Evolutionary conservation across 2,888 invertebrate genomes (phyloP), one percentile per base, ranked within the genome.

Genomic region (Xestia sexstrigata): DNA sequence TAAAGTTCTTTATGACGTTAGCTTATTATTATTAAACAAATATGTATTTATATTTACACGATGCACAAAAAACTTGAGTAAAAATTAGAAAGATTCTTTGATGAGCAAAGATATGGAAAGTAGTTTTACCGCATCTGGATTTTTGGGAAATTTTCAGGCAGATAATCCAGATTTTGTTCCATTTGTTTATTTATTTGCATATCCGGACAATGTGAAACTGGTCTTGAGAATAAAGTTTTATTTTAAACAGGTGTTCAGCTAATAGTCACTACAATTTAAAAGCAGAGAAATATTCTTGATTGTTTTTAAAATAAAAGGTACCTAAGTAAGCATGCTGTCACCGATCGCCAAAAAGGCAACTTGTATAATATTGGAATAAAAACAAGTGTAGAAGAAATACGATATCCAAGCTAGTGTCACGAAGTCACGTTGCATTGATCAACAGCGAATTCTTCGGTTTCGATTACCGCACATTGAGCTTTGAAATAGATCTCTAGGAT

Each of bases 341-440:
- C 20, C 8, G 47, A 52, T 70, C 26, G 23, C 63, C 72, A 73
- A 85, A 85, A 58, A 39, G 15, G 26, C 39, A 63, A n/a, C 66
- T 39, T 69, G 26, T 66, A 30, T 70, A 58, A 70, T 67, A 75
- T 72, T 49, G 13, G 13, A 60, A 70, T 70, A 69, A 68, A 79
- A 76, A 68, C 65, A 83, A 68, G 65, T 76, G 84, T 75, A 45
- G 77, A 72, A 75, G 86, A 75, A 83, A 84, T 60, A 35, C 23
- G 86, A 84, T 85, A 82, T 60, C 63, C 30, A 35, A 65, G 58
- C 62, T 67, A 73, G 67, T 73, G 87, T 62, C 84, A 86, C 80
- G 66, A 76, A 79, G 87, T 87, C 84, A 87, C 84, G 84, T 87
- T 83, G 87, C 72, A 87, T 79, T 87, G 85, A 78, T 74, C 78